A percentile compares a stretch with the other conserved stretches of the same genome.
phyloP scores from a whole-genome alignment of 2,797 vertebrate genomes.

The Glyptemys insculpta region DNA sequence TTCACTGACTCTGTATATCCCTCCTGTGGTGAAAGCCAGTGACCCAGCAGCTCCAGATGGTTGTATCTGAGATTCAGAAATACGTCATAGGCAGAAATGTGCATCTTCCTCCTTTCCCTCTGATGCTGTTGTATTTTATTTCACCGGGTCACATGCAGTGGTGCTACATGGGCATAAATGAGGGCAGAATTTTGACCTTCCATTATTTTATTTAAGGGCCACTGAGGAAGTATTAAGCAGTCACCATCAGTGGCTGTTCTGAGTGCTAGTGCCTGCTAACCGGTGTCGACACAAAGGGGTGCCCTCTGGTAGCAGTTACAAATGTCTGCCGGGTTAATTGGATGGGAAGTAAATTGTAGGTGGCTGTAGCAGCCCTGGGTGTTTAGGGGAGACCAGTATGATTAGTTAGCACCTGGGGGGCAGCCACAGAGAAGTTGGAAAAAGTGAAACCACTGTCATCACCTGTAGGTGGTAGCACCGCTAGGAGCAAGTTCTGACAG shows the following conservation, averaged over 20 bases:
- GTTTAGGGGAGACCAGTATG: neutral
- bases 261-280: neutral
- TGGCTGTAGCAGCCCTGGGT: neutral
- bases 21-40: neutral
- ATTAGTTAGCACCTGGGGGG: neutral
- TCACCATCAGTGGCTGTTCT: neutral
- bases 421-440: neutral
- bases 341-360: neutral
- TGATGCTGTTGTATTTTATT: neutral
- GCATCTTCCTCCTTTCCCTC: neutral
- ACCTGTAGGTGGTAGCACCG: neutral
- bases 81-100: neutral
- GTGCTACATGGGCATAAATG: neutral
- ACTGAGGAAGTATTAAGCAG: neutral
- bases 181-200: neutral
- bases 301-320: neutral
- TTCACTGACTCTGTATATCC: neutral
- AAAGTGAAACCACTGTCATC: neutral
- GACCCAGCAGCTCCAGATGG: neutral
- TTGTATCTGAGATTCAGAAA: neutral
- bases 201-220: neutral
- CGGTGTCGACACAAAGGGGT: neutral
- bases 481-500: neutral
- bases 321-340: neutral
- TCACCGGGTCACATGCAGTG: neutral